Evolutionary conservation across 2,888 invertebrate species (phyloP).

Genomic region (Neocrepidodera transversa): DNA sequence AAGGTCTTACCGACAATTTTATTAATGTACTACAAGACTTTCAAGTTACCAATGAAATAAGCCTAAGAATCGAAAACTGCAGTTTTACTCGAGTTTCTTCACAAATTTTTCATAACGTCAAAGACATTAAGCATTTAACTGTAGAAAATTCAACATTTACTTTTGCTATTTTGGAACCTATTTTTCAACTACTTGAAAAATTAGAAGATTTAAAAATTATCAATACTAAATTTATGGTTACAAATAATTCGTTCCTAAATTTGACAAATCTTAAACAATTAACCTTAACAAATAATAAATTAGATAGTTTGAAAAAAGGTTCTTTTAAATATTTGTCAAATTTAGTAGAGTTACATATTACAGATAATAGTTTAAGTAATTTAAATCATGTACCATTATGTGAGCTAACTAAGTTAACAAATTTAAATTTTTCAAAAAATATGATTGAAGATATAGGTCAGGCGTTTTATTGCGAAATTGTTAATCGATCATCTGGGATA

Average conservation of each 20-base stretch:
- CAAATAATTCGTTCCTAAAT: conserved; percentile 38
- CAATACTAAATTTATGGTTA: conserved; percentile 41
- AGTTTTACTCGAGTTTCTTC: conserved; percentile 44
- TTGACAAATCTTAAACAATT: conserved; percentile 43
- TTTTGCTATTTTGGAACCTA: conserved; percentile 35
- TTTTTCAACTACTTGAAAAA: conserved; percentile 40
- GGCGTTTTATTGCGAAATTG: conserved; percentile 38
- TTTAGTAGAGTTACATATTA: conserved; percentile 42
- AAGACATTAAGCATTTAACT: conserved; percentile 48
- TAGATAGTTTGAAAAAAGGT: conserved; percentile 40
- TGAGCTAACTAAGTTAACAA: conserved; percentile 42
- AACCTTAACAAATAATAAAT: conserved; percentile 44
- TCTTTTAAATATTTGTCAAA: conserved; percentile 36
- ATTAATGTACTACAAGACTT: conserved; percentile 48
- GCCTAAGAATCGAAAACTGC: conserved; percentile 50
- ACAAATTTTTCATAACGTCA: conserved; percentile 49
- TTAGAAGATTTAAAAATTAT: conserved; percentile 43
- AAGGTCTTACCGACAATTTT: conserved; percentile 44
- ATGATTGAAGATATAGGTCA: conserved; percentile 29
- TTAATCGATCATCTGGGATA: conserved; percentile 4
- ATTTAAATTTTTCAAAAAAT: conserved; percentile 42
- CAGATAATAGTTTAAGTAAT: conserved; percentile 42
- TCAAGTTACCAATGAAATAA: conserved; percentile 53
- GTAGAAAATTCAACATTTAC: conserved; percentile 47
- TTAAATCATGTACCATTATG: conserved; percentile 46